A percentile compares a stretch with the other conserved stretches of the same genome.
These are phyloP conservation scores for Numenius phaeopus DNA, from an alignment of 2,797 vertebrate species.

Conservation along the genomic window DNA sequence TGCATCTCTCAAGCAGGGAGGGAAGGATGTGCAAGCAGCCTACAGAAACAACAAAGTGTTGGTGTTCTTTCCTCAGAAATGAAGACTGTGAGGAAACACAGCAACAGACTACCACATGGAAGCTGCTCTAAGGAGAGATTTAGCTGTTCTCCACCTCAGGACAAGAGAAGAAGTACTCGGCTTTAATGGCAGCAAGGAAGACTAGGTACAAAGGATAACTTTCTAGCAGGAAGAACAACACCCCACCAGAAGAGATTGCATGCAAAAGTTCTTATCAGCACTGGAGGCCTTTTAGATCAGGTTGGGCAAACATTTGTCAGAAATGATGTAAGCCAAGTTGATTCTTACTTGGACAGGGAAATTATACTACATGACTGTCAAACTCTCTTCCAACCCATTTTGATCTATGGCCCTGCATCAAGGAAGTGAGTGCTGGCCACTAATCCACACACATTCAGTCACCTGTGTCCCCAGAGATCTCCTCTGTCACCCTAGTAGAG, in stretches of 20 bases:
- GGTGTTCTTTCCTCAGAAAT: neutral
- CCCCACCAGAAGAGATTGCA: neutral
- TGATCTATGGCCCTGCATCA: neutral
- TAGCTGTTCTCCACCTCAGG: neutral
- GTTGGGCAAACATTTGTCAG: conserved; percentile 12
- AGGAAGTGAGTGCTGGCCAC: neutral
- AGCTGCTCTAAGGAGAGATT: neutral
- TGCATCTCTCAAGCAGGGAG: neutral
- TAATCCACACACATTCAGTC: neutral
- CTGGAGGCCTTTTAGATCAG: neutral
- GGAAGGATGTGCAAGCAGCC: neutral
- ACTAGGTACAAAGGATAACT: neutral
- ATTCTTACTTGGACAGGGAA: neutral
- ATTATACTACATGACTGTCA: neutral
- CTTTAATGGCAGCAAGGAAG: neutral
- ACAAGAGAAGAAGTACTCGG: neutral
- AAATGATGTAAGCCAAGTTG: neutral
- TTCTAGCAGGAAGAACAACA: neutral
- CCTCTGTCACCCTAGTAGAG: neutral
- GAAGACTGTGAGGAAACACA: neutral
- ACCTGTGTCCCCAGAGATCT: neutral
- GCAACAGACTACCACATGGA: neutral
- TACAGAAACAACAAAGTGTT: neutral
- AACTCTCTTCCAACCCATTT: neutral
- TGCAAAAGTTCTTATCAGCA: neutral